Evolutionary conservation across 1,140 invertebrate genomes (phyloP).

Genomic region (Bactericera cockerelli): DNA sequence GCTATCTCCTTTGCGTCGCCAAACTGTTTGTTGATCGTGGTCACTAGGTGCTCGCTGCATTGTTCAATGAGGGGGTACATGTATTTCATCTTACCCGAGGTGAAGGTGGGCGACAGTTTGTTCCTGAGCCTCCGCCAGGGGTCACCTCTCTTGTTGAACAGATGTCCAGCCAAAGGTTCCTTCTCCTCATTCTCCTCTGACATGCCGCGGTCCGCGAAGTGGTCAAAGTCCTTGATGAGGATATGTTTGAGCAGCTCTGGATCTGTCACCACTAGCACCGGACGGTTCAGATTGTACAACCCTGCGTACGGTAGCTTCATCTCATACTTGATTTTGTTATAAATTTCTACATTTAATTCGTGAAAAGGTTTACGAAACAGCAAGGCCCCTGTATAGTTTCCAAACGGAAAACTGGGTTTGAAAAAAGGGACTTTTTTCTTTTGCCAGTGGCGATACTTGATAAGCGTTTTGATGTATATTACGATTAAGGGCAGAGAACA

Average conservation of each 20-base stretch:
- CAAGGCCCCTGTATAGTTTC: neutral
- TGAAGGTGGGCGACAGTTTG: conserved; percentile 39
- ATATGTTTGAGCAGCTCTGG: conserved; percentile 32
- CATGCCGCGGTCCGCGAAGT: conserved; percentile 30
- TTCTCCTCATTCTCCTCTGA: conserved; percentile 28
- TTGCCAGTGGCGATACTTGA: conserved; percentile 14
- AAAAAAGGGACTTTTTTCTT: conserved; percentile 13
- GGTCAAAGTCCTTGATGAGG: conserved; percentile 33
- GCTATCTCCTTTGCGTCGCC: neutral
- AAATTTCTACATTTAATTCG: neutral
- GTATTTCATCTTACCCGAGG: conserved; percentile 36
- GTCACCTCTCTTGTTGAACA: conserved; percentile 33
- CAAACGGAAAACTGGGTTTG: conserved; percentile 17
- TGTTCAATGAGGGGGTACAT: conserved; percentile 35
- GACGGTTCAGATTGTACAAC: conserved; percentile 18
- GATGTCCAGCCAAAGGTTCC: conserved; percentile 35
- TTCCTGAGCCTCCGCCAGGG: conserved; percentile 35
- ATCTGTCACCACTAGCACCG: conserved; percentile 30
- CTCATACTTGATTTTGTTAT: neutral
- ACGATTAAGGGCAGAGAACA: neutral
- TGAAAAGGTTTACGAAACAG: neutral
- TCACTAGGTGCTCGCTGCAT: conserved; percentile 27
- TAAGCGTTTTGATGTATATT: neutral
- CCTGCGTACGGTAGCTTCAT: conserved; percentile 12
- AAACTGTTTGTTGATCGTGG: conserved; percentile 30